Conservation (phyloP, 1,140 invertebrate genomes). For the Lamellibrachia luymesi region DNA sequence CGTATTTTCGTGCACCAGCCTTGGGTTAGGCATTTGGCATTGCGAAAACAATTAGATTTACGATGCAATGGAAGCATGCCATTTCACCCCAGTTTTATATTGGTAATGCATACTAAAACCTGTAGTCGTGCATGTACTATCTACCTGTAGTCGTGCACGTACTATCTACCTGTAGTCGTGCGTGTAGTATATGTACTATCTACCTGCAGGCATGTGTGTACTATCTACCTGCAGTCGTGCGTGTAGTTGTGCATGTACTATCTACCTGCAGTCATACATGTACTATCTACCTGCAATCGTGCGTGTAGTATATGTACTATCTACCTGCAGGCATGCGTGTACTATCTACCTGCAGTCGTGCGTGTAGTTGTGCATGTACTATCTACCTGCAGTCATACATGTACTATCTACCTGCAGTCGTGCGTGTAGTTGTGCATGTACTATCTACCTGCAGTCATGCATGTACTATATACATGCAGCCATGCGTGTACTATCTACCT, state of each 20-base stretch:
- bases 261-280: not conserved
- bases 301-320: not conserved
- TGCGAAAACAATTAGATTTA: no score
- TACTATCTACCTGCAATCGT: not conserved
- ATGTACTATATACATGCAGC: not conserved
- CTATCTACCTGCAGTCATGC: not conserved
- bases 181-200: not conserved
- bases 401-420: not conserved
- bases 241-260: no score
- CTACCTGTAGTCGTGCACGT: not conserved
- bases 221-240: not conserved
- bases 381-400: not conserved
- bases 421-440: not conserved
- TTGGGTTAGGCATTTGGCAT: no score
- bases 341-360: not conserved
- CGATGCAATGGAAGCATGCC: no score
- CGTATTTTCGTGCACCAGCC: no score
- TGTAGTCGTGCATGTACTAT: not conserved
- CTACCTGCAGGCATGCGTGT: not conserved
- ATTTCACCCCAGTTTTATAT: no score
- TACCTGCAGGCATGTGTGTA: not conserved
- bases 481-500: constrained; percentile 32
- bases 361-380: not conserved
- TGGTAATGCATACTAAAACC: no score
- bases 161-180: not conserved